phyloP scores from a whole-genome alignment of 2,888 invertebrate species.

The Ichneumoninae sp. region DNA sequence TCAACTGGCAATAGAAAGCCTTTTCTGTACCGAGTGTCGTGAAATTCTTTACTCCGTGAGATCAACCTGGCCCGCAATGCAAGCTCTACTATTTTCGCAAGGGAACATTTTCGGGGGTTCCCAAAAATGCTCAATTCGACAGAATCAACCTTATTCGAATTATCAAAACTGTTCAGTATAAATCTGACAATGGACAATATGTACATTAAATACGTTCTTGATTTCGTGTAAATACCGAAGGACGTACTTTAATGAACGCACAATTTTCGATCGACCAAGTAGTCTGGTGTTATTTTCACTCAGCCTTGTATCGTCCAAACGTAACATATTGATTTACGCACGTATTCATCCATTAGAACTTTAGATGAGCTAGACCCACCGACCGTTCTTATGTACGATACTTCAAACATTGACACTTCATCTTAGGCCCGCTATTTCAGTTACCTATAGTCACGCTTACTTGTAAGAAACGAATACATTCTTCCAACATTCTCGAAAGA shows the following conservation, averaged over 20 bases:
- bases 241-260: conserved; percentile 35
- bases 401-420: conserved; percentile 35
- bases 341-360: not conserved
- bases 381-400: conserved; percentile 25
- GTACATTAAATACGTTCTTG: conserved; percentile 32
- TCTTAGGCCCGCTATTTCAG: conserved; percentile 18
- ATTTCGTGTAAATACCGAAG: conserved; percentile 43
- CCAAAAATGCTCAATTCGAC: not conserved
- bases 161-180: not conserved
- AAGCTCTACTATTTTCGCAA: not conserved
- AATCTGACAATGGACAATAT: conserved; percentile 52
- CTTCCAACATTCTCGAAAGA: conserved; percentile 73
- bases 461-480: conserved; percentile 70
- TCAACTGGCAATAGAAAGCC: not conserved
- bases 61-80: not conserved
- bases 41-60: not conserved
- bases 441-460: conserved; percentile 37
- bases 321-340: conserved; percentile 1
- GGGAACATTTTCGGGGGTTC: too few relatives aligned
- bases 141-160: not conserved
- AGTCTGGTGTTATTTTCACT: conserved; percentile 2
- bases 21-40: not conserved
- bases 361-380: not conserved
- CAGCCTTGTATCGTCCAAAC: not conserved
- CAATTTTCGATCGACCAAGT: conserved; percentile 31